Conservation (phyloP, 2,113 vertebrate species). For the Eudorcas thomsonii region DNA sequence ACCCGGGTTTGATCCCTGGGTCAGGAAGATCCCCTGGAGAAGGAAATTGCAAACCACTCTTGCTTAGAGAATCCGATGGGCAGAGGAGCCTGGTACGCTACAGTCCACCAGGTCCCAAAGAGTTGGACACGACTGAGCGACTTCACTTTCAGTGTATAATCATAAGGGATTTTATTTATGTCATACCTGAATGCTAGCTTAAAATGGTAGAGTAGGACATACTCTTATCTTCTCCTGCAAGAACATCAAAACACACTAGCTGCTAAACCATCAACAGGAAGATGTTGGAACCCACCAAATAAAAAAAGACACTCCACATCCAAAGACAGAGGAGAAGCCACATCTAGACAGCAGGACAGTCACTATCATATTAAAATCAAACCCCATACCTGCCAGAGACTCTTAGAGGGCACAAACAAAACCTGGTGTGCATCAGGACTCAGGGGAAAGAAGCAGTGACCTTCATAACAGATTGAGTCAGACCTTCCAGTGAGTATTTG, state of each 20-base stretch:
- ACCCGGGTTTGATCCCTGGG: neutral
- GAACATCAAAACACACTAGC: neutral
- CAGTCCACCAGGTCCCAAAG: neutral
- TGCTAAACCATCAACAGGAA: neutral
- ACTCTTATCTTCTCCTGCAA: neutral
- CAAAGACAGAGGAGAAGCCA: neutral
- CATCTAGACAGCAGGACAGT: neutral
- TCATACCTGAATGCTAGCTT: neutral
- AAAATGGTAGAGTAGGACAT: neutral
- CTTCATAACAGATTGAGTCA: neutral
- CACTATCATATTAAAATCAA: neutral
- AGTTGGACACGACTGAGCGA: fast-evolving
- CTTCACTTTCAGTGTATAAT: neutral
- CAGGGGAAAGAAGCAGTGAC: neutral
- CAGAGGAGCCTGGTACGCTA: neutral
- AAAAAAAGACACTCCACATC: neutral
- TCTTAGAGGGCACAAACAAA: neutral
- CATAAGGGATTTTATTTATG: neutral
- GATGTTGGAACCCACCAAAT: neutral
- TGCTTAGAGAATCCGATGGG: neutral
- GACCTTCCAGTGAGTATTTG: neutral
- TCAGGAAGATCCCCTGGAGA: neutral
- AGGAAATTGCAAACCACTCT: neutral
- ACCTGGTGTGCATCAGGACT: neutral
- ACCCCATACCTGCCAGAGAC: neutral